Base-by-base conservation (phyloP, 2,797 vertebrate genomes). In the Sebastes elongatus region DNA sequence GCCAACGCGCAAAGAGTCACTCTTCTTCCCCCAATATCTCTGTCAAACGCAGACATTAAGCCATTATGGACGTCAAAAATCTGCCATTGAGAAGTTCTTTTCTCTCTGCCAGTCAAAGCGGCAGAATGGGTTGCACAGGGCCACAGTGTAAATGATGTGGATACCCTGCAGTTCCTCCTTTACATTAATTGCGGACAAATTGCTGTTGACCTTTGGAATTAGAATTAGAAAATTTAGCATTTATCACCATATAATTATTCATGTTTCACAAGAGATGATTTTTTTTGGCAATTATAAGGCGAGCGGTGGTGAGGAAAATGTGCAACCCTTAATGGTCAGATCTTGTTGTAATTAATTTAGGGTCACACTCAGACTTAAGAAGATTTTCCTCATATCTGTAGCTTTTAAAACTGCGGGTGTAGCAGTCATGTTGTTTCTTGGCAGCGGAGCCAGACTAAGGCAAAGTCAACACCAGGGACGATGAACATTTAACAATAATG, bases 11-110 rank as follows among this genome's bases (percentile, higher is more conserved):
- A 95, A 95, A 93, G 94, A 96, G 94, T 95, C 91, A 93, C 95
- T 95, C 96, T 93, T 86, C 94, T 90, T 89, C 89, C 95, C 91
- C 89, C 94, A 88, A 94, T 96, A 96, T 96, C 93, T 94, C 96
- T 97, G 96, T 97, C 96, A 97, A 92, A 94, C 84, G 93, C 95
- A 93, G 96, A 97, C 94, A 88, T 93, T 95, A 96, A 97, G 96
- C 94, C 85, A 94, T 97, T 97, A 97, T 91, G 94, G 95, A 95
- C 94, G 94, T 97, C 96, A 97, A 89, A 97, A 96, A 96, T 93
- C 91, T 96, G 89, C 92, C 91, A 89, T 13, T 92, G 92, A 94
- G 94, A 95, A 92, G 86, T 90, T 91, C 88, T 95, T 93, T 93
- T 86, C 81, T 89, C 80, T 89, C 90, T 93, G 92, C 86, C 92